Percentiles rank a stretch among this genome's conserved stretches.
phyloP scores from a whole-genome alignment of 2,797 vertebrate species.

The Varecia variegata region DNA sequence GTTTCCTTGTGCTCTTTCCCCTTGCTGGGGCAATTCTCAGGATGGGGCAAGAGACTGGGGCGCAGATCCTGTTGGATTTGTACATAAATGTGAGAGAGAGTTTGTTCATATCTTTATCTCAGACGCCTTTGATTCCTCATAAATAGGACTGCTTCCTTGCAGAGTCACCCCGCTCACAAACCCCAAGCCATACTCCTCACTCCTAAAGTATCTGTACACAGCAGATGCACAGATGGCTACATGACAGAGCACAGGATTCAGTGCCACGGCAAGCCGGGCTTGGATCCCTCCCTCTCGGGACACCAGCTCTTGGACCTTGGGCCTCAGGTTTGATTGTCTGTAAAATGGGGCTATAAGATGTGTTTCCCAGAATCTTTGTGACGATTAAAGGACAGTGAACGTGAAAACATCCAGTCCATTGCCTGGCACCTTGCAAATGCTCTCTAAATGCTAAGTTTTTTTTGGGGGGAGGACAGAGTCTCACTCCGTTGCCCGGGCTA shows the following conservation, averaged over 20 bases:
- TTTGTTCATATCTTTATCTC: background rate
- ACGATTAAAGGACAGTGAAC: background rate
- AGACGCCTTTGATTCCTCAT: background rate
- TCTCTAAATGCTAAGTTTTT: background rate
- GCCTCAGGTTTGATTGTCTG: background rate
- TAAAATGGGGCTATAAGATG: background rate
- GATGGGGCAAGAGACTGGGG: no score
- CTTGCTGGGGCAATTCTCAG: background rate
- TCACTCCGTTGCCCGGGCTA: no score
- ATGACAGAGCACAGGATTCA: background rate
- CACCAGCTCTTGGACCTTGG: background rate
- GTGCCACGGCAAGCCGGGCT: fast-evolving
- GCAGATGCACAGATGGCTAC: fast-evolving
- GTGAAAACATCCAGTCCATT: fast-evolving
- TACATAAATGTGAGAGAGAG: background rate
- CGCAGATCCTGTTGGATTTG: background rate
- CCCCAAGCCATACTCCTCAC: no score
- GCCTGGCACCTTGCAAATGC: background rate
- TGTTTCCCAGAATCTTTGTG: background rate
- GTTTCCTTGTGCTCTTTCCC: no score
- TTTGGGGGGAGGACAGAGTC: no score
- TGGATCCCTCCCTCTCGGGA: background rate
- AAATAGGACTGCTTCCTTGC: background rate
- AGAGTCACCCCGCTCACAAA: background rate
- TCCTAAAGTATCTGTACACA: fast-evolving